Evolutionary conservation across 2,797 vertebrate species (phyloP), one percentile per base, ranked within the genome.

Genomic region (Nannoperca australis): DNA sequence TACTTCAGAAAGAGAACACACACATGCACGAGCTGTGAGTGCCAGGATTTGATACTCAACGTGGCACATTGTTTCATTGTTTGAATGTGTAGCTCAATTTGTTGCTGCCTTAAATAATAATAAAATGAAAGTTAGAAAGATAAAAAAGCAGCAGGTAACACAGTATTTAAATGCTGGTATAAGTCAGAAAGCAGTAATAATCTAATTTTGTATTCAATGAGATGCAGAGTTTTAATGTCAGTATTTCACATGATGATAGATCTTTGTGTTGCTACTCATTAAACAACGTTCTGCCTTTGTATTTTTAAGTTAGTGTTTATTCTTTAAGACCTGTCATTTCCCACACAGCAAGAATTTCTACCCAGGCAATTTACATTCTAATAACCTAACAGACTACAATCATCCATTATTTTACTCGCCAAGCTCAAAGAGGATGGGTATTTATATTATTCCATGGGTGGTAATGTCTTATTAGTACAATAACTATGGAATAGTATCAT

Each of bases 301-400:
- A 76, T 79, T 81, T 90, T 89, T 63, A 65, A 75, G 34, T 82
- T 82, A 72, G 11, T 76, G 77, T 81, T 74, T 85, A 73, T 82
- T 79, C 61, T 72, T 88, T 69, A 79, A 69, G 72, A 84, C 68
- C 42, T 76, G 61, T 82, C 59, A 78, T 82, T 76, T 76, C 40
- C 58, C 61, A 42, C 40, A 40, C 54, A 38, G 36, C 36, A 30
- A 79, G 51, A 61, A 76, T 79, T 79, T 78, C 81, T 67, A 63
- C 68, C 36, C 71, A 61, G 66, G 67, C 81, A 85, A 82, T 90
- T 87, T 85, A 82, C 85, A 89, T 85, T 84, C 70, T 89, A 90
- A 92, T 89, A 77, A 85, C 79, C 71, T 73, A 76, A 77, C 80
- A 84, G 67, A 88, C 88, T 82, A 84, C 47, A 78, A 55, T 76